phyloP scores from a whole-genome alignment of 2,113 vertebrate species.

The Microcebus griseorufus region DNA sequence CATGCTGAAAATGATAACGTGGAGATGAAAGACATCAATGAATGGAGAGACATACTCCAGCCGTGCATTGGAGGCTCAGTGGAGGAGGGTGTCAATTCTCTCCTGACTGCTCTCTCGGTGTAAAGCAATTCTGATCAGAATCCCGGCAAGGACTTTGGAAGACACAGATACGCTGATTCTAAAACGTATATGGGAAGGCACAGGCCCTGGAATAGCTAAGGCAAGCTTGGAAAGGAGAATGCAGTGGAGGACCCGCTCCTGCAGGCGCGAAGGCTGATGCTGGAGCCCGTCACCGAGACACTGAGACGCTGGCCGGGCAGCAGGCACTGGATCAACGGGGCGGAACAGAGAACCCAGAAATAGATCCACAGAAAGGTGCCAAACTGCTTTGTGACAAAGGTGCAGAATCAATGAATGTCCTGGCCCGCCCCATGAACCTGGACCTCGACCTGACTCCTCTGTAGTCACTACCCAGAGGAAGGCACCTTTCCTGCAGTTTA shows the following conservation, averaged over 20 bases:
- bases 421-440: background rate
- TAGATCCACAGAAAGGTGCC: background rate
- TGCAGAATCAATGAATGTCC: background rate
- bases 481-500: background rate
- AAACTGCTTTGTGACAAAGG: background rate
- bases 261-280: background rate
- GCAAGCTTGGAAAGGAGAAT: background rate
- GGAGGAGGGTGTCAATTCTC: background rate
- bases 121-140: background rate
- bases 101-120: background rate
- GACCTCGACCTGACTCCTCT: background rate
- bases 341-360: background rate
- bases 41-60: background rate
- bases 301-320: too few relatives aligned
- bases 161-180: background rate
- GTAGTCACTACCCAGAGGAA: rapidly evolving
- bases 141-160: background rate
- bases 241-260: too few relatives aligned
- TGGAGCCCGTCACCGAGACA: background rate
- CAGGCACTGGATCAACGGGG: background rate
- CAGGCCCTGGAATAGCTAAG: background rate
- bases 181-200: background rate
- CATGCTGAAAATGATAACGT: background rate
- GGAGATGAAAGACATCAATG: background rate
- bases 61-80: background rate